Evolutionary conservation across 2,797 vertebrate species (phyloP).

Genomic region (Cossypha niveicapilla): DNA sequence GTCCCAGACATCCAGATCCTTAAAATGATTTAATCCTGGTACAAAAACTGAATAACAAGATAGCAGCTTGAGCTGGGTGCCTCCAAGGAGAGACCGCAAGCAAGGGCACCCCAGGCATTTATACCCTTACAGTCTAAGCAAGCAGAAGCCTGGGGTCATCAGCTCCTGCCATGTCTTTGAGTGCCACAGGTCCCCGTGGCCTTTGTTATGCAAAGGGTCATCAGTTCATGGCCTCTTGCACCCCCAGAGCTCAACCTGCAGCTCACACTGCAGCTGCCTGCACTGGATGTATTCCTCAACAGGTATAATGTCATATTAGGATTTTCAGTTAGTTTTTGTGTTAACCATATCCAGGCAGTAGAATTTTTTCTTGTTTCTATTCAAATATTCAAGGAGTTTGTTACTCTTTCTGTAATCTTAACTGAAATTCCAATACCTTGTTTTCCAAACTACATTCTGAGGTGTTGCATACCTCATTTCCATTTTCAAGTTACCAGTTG

Average conservation of each 20-base stretch:
- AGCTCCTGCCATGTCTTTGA: fast-evolving
- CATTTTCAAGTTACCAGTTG: background rate
- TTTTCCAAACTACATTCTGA: background rate
- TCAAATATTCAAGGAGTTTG: background rate
- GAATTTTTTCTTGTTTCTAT: background rate
- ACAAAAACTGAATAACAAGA: background rate
- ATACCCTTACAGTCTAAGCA: background rate
- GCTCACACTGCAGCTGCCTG: background rate
- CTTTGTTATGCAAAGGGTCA: background rate
- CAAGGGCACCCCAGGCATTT: background rate
- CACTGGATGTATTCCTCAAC: background rate
- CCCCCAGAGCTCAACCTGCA: background rate
- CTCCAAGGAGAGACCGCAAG: background rate
- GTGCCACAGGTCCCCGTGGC: background rate
- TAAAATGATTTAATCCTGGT: background rate
- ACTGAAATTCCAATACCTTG: background rate
- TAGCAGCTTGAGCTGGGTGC: background rate
- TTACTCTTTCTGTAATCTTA: background rate
- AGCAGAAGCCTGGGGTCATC: background rate
- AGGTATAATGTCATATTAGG: background rate
- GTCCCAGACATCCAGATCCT: background rate
- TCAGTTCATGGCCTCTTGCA: background rate
- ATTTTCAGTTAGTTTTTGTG: background rate
- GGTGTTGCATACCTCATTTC: background rate
- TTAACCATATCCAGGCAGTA: background rate